Conservation (phyloP, 2,888 invertebrate genomes). For the Luperina testacea region DNA sequence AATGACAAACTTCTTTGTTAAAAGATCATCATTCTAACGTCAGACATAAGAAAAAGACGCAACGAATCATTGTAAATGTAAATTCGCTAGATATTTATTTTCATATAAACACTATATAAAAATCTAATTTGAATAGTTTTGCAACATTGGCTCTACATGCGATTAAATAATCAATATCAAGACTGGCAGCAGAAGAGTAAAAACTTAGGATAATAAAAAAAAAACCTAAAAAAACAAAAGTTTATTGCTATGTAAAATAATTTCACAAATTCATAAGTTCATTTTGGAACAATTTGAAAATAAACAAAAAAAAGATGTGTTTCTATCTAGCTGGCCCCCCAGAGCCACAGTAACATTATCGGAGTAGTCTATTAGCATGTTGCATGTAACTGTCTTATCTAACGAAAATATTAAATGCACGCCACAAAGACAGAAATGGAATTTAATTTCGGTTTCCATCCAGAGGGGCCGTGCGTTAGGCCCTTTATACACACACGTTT, state of each 20-base stretch:
- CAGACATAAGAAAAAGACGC: constrained; percentile 25
- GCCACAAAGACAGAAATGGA: neutral
- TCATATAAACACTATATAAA: constrained; percentile 38
- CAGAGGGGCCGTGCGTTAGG: neutral
- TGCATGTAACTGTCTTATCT: neutral
- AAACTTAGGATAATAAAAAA: constrained; percentile 1
- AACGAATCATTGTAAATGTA: constrained; percentile 29
- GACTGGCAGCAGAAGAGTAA: neutral
- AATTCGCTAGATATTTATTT: constrained; percentile 37
- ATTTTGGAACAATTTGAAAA: constrained; percentile 7
- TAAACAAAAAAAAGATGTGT: neutral
- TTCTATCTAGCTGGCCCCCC: neutral
- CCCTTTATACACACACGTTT: neutral
- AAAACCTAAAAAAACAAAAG: neutral
- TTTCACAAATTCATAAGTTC: constrained; percentile 17
- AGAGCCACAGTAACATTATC: neutral
- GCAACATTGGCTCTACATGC: constrained; percentile 13
- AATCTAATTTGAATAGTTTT: constrained; percentile 33
- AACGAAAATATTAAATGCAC: neutral
- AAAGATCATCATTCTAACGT: constrained; percentile 8
- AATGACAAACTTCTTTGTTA: constrained; percentile 16
- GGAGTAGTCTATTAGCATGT: neutral
- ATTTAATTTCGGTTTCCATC: neutral
- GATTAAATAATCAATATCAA: neutral
- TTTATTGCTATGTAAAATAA: constrained; percentile 3